Base-by-base conservation (phyloP, 1,140 invertebrate species). In the Tetranychus cinnabarinus region DNA sequence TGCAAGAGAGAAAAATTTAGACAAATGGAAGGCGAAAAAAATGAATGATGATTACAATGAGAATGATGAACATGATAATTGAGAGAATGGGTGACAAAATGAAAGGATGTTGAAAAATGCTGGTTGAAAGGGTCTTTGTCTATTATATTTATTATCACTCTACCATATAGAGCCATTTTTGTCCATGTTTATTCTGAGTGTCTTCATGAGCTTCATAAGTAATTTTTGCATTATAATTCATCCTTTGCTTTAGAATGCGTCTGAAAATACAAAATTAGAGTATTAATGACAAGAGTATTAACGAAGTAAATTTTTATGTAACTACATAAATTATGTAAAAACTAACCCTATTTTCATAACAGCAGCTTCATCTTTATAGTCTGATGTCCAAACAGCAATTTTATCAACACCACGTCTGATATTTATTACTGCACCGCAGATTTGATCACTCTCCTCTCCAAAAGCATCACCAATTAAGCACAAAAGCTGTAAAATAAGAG, bases 401-500 rank as follows among this genome's bases (percentile, higher is more conserved):
- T 47, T 56, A 54, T 62, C 61, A 3, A 48, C 37, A 36, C n/a
- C 59, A 31, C 35, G 2, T 47, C 63, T 47, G 10, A 61, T 58
- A 48, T 56, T 63, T 15, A 62, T 33, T n/a, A 65, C 64, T 56
- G 54, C 61, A 36, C 64, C 64, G 37, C 64, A 65, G 52, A 65
- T 56, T 23, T 62, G 47, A 45, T 65, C 64, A 35, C 58, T 65
- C 12, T 60, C 58, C 7, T 60, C 58, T 12, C 56, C 64, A 46
- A 65, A 65, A 5, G 50, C 59, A 52, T 65, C 64, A 8, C 64
- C 64, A 50, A 65, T 65, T 13, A 65, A 31, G 45, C 58, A 60
- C n/a, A 65, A 52, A 2, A 61, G 42, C 63, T 52, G n/a, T n/a
- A 23, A 8, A 23, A 0, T 8, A 23, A 50, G 4, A 15, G 15